phyloP scores from a whole-genome alignment of 2,113 vertebrate species.

The Chaetura pelagica region DNA sequence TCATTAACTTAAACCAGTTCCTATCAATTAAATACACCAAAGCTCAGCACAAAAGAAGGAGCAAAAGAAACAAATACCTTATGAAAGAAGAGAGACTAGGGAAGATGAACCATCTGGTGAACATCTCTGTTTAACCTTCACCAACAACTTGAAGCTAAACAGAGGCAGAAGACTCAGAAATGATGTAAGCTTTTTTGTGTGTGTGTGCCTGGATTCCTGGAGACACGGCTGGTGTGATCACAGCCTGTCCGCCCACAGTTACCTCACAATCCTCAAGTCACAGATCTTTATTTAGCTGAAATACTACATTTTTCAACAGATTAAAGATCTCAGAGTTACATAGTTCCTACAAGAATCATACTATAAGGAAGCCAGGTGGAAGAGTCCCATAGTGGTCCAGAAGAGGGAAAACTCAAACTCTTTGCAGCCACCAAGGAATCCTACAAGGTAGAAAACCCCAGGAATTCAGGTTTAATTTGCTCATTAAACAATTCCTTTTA shows the following conservation, averaged over 20 bases:
- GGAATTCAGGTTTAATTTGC: neutral
- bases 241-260: neutral
- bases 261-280: constrained; percentile 1
- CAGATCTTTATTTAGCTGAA: neutral
- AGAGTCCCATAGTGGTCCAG: neutral
- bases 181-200: constrained; percentile 5
- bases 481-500: neutral
- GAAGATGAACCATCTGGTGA: constrained; percentile 59
- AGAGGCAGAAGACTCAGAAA: constrained; percentile 49
- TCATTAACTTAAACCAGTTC: neutral
- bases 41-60: neutral
- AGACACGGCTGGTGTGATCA: constrained; percentile 8
- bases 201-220: neutral
- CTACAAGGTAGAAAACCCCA: neutral
- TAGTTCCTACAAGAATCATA: neutral
- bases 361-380: neutral
- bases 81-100: neutral
- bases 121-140: constrained; percentile 47
- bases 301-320: neutral
- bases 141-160: constrained; percentile 50
- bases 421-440: neutral
- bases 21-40: neutral
- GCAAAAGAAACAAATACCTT: neutral
- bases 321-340: neutral
- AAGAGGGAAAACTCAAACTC: neutral